These are phyloP conservation scores for Acrocephalus scirpaceus DNA, from an alignment of 2,797 vertebrate genomes.

Conservation along the genomic window DNA sequence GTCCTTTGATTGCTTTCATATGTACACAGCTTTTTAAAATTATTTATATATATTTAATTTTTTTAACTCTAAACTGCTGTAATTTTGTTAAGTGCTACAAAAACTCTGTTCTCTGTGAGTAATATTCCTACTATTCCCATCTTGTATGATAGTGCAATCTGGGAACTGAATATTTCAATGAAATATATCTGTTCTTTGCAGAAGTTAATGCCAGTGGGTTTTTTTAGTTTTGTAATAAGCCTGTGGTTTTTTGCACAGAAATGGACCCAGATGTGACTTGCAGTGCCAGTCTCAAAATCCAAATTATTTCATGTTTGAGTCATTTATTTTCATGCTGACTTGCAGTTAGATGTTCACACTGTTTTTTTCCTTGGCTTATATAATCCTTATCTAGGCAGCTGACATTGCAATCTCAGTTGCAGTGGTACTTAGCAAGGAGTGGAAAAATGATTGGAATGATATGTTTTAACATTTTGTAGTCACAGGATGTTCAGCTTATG, in stretches of 20 bases:
- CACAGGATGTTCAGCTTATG: slow-evolving; percentile 46
- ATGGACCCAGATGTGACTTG: not conserved
- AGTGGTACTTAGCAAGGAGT: slow-evolving; percentile 33
- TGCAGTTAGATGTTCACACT: slow-evolving; percentile 25
- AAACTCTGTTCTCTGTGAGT: not conserved
- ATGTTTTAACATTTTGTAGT: slow-evolving; percentile 6
- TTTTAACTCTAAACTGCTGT: not conserved
- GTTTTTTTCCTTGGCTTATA: slow-evolving; percentile 48
- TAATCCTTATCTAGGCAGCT: slow-evolving; percentile 54
- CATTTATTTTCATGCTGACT: slow-evolving; percentile 55
- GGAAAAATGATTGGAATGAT: slow-evolving; percentile 21
- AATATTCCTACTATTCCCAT: not conserved
- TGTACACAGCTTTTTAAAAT: not conserved
- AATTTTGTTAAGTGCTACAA: not conserved
- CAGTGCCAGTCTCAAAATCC: not conserved
- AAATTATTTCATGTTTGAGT: slow-evolving; percentile 12
- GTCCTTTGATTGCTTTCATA: not conserved
- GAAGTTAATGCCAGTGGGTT: not conserved
- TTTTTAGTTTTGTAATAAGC: not conserved
- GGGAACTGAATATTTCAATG: not conserved
- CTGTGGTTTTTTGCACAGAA: not conserved
- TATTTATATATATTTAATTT: not conserved
- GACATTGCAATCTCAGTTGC: slow-evolving; percentile 51
- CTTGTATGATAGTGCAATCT: not conserved
- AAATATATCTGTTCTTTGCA: not conserved